Evolutionary conservation across 2,888 invertebrate species (phyloP), one percentile per base, ranked within the genome.

Genomic region (Tipula helvola): DNA sequence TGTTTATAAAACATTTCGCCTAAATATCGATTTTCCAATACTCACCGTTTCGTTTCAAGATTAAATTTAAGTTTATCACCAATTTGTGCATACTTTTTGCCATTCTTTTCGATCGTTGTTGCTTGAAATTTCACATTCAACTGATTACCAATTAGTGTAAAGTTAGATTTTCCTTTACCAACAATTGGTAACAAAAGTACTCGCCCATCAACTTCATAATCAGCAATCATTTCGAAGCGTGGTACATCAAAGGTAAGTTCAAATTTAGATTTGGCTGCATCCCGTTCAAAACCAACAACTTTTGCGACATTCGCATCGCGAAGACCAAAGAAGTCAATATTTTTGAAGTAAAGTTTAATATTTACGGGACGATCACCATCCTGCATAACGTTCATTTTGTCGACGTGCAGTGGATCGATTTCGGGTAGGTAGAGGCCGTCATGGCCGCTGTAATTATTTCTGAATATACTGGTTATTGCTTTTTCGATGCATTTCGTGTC

Each of bases 71-170:
- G 87, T 84, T 84, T 86, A 5, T 87, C 87, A 39, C 84, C 85
- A 41, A 91, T 90, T 42, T 88, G 88, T 8, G 91, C 88, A 87
- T 87, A 89, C 0, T 89, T 89, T 88, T 90, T 90, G 41, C 90
- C 91, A 88, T 89, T 88, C 87, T 89, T 89, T 2, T 87, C 57
- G 36, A 89, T 89, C 0, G 89, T 85, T 10, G 88, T 88, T 0
- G 91, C 91, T 88, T 90, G 90, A 87, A 91, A 91, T 88, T 91
- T 91, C 0, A 90, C 89, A 3, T 90, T 89, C 87, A 91, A 89
- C 87, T 90, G 90, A 18, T 90, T 89, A 87, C 90, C 90, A 16
- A 89, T 88, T 84, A 91, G 88, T 0, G 89, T 89, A 86, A 91
- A 88, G 86, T 90, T 90, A 85, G 89, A 89, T 0, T 71, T 47